Evolutionary conservation across 1,140 invertebrate species (phyloP), one percentile per base, ranked within the genome.

Genomic region (Stenopsyche tienmushanensis): DNA sequence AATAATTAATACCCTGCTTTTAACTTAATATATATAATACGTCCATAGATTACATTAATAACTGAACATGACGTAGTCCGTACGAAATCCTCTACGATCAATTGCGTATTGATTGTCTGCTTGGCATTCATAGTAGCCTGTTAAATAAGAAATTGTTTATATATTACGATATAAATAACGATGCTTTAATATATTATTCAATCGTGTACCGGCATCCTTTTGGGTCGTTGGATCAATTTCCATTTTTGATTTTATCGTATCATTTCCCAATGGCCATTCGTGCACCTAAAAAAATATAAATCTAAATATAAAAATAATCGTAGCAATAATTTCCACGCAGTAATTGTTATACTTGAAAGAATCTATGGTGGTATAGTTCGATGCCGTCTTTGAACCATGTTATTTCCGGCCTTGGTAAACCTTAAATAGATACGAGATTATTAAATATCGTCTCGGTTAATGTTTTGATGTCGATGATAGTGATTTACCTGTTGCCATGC

Each of bases 221-320:
- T 92, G 90, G 5, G 91, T 90, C 0, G 90, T 90, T 15, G 91
- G 91, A 77, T 93, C 91, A 53, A 93, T 93, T 78, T 93, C 91
- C 70, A 93, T 80, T 81, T 93, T 93, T 13, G 89, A 91, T 77
- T 93, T 93, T 1, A 92, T 84, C 70, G 82, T 86, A 68, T 90
- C 86, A 10, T 84, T 77, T 24, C 83, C 86, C 17, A 85, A 82
- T 65, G 83, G 81, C 90, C 89, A 92, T 73, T 92, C 90, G 71
- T 91, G 89, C 18, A 92, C 85, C 90, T 92, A 65, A 21, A 72
- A 73, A 10, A 26, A 62, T 23, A 52, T 29, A 29, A n/a, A 20
- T 23, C 62, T n/a, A n/a, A n/a, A n/a, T n/a, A n/a, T n/a, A n/a
- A n/a, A n/a, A n/a, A n/a, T n/a, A n/a, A n/a, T n/a, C n/a, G n/a